Conservation (phyloP, 1,140 invertebrate species). For the Bombus haemorrhoidalis region DNA sequence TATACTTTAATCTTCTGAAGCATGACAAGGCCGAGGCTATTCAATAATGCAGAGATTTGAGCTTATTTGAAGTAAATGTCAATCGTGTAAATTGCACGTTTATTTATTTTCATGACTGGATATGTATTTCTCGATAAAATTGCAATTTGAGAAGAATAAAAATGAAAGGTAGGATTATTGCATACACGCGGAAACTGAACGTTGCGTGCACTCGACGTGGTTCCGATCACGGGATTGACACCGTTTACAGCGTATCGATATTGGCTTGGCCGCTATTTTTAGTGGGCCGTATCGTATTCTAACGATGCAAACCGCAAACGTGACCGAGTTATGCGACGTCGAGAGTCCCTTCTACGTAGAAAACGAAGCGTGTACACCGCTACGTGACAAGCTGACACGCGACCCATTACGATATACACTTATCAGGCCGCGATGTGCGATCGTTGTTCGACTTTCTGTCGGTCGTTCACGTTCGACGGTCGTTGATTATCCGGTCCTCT, state of each 20-base stretch:
- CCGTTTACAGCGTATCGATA: constrained; percentile 54
- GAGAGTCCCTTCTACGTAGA: constrained; percentile 6
- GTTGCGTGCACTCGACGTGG: not conserved
- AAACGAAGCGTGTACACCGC: not conserved
- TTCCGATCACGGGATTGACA: constrained; percentile 52
- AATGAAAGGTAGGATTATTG: not conserved
- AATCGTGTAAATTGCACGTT: not conserved
- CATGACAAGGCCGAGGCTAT: too few relatives aligned
- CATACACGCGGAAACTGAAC: constrained; percentile 17
- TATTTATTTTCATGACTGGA: not conserved
- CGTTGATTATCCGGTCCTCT: not conserved
- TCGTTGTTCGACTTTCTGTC: not conserved
- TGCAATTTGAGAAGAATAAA: not conserved
- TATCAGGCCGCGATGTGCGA: not conserved
- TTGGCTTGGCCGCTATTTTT: constrained; percentile 65
- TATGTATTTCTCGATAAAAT: not conserved
- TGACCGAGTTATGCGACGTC: constrained; percentile 66
- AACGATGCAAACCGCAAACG: constrained; percentile 68
- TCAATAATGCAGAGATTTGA: not conserved
- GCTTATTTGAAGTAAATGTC: not conserved
- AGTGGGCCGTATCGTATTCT: constrained; percentile 63
- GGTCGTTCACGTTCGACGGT: not conserved
- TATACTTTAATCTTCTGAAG: too few relatives aligned
- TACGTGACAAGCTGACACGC: not conserved
- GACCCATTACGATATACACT: not conserved